A percentile compares a stretch with the other conserved stretches of the same genome.
Conservation (phyloP, 2,888 invertebrate genomes). For the Epinotia brunnichana region DNA sequence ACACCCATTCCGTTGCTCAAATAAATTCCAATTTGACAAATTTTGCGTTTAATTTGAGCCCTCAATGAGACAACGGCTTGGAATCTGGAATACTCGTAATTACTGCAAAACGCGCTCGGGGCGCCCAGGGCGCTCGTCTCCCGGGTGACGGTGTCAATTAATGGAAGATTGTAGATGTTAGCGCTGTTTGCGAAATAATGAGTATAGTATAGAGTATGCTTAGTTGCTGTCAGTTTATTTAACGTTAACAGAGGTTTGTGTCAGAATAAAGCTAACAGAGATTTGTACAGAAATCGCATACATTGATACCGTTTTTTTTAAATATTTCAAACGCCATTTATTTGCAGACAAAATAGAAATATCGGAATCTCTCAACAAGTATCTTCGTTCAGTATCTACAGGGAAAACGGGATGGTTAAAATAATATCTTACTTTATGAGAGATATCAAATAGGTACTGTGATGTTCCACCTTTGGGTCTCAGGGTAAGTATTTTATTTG, state of each 20-base stretch:
- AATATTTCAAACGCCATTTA: too few species aligned
- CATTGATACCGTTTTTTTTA: too few species aligned
- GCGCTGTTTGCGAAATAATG: conserved; percentile 1
- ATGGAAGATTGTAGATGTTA: not conserved
- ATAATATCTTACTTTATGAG: not conserved
- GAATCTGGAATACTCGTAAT: conserved; percentile 38
- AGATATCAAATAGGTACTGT: too few species aligned
- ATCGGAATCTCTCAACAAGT: not conserved
- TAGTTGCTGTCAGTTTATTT: not conserved
- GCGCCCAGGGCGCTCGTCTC: not conserved
- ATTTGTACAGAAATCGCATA: too few species aligned
- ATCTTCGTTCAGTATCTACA: not conserved
- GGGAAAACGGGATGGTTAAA: not conserved
- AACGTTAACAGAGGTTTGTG: not conserved
- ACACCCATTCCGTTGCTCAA: not conserved
- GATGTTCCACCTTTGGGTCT: too few species aligned
- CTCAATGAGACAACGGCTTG: conserved; percentile 26
- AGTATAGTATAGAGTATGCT: conserved; percentile 1
- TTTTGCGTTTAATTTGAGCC: conserved; percentile 34
- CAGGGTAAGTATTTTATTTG: too few species aligned
- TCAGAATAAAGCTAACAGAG: too few species aligned
- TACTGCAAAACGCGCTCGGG: conserved; percentile 24
- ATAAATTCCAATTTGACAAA: conserved; percentile 38
- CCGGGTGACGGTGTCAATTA: conserved; percentile 34
- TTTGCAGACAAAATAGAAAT: not conserved